Evolutionary conservation across 2,113 vertebrate species (phyloP).

Genomic region (Thamnophis sirtalis): DNA sequence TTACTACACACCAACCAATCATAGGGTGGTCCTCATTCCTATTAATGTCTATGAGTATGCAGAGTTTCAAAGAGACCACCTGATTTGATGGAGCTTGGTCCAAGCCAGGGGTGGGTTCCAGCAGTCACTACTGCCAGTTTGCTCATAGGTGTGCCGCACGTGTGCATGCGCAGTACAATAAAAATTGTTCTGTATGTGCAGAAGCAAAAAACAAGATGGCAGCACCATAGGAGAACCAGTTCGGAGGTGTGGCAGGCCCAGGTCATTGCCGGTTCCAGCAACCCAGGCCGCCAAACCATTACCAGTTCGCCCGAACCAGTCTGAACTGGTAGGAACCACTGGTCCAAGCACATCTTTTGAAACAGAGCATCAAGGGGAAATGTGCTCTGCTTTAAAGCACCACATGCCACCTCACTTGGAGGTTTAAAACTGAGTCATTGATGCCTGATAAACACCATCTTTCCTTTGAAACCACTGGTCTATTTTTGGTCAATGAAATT

Average conservation of each 20-base stretch:
- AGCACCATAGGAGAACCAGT: too few species aligned
- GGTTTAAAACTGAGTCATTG: background rate
- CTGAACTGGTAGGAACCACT: too few species aligned
- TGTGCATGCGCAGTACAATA: too few species aligned
- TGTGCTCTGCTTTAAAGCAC: background rate
- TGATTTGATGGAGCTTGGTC: background rate
- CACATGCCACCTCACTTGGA: background rate
- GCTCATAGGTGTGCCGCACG: too few species aligned
- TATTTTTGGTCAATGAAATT: background rate
- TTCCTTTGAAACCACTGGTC: background rate
- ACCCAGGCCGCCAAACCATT: too few species aligned
- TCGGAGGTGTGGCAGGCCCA: too few species aligned
- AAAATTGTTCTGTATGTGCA: too few species aligned
- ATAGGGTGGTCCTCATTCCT: background rate
- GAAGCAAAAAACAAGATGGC: too few species aligned
- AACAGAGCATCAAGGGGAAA: background rate
- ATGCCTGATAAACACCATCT: background rate
- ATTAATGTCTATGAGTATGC: background rate
- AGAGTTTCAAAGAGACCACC: background rate
- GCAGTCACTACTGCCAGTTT: too few species aligned
- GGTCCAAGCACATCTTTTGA: background rate
- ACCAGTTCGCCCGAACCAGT: too few species aligned
- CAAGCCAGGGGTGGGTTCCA: too few species aligned
- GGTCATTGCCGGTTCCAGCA: too few species aligned
- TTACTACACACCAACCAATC: background rate